Evolutionary conservation across 1,140 invertebrate genomes (phyloP), one percentile per base, ranked within the genome.

Genomic region (Ladona fulva): DNA sequence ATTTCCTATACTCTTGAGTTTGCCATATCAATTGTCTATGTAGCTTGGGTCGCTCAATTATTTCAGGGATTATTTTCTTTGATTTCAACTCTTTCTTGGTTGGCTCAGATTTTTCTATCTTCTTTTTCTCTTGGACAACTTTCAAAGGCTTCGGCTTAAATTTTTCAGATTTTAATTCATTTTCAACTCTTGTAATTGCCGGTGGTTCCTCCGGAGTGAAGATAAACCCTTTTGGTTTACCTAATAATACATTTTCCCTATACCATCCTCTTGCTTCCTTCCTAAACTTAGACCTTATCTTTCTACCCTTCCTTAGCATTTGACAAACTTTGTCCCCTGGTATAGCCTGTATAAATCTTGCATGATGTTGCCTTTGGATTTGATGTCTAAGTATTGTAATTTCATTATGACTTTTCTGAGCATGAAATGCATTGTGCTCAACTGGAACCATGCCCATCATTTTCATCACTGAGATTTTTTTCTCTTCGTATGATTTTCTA

Each of bases 391-490:
- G 10, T 11, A 52, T 19, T 19, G 10, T 52, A 10, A 52, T 52
- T 19, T 52, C 44, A 52, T 52, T 10, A 52, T 52, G 10, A 11
- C 10, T 19, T 52, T 52, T 52, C 10, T 52, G 44, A 52, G 44
- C 19, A 52, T 52, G 44, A 52, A 19, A 11, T 11, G 10, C 19
- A 52, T 52, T 11, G 10, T 52, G 10, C 44, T 11, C 10, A 52
- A 19, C 10, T 52, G 44, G 44, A 52, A 52, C 44, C 44, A 52
- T 52, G 80, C 93, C 95, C 80, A 97, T 94, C 19, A 97, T 87
- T 22, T 95, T 85, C 90, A 96, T 95, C 86, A 97, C 95, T 78
- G 95, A 89, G 76, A 90, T 85, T 80, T 93, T 92, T 77, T 90
- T 87, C 76, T 89, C 90, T 25, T 89, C 86, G 0, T 94, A 92